A percentile compares a stretch with the other conserved stretches of the same genome.
Evolutionary conservation across 2,797 vertebrate species (phyloP).

Genomic region (Delichon dasypus): DNA sequence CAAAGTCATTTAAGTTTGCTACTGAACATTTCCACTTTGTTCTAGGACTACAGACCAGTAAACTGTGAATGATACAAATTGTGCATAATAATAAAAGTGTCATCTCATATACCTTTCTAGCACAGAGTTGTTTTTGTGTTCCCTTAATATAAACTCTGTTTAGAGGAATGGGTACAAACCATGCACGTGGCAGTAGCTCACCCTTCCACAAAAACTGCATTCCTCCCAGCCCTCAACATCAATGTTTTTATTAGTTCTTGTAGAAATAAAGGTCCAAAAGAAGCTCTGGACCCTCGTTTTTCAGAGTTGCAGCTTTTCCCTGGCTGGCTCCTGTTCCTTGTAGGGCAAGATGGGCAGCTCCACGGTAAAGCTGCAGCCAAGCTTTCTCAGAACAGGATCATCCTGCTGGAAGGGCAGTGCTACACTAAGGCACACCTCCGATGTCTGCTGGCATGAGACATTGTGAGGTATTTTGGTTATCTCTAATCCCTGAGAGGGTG

Average conservation of each 20-base stretch:
- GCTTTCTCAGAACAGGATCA: background rate
- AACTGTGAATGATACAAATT: slow-evolving; percentile 36
- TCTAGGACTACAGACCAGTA: slow-evolving; percentile 6
- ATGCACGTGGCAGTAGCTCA: background rate
- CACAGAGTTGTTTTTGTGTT: background rate
- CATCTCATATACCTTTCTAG: background rate
- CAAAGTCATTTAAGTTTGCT: slow-evolving; percentile 2
- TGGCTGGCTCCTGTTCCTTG: background rate
- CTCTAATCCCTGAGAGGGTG: background rate
- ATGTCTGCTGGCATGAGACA: background rate
- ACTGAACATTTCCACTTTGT: background rate
- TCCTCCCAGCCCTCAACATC: background rate
- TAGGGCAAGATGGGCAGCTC: background rate
- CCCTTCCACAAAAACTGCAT: background rate
- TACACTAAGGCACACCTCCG: background rate
- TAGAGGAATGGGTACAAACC: background rate
- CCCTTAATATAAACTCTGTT: background rate
- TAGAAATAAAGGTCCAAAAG: background rate
- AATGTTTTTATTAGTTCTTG: background rate
- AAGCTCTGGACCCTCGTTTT: background rate
- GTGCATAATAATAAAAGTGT: slow-evolving; percentile 35
- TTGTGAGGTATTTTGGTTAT: background rate
- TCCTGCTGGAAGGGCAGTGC: background rate
- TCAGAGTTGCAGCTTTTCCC: background rate
- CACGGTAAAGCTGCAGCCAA: background rate